Evolutionary conservation across 2,888 invertebrate genomes (phyloP).

Genomic region (Catotricha subobsoleta): DNA sequence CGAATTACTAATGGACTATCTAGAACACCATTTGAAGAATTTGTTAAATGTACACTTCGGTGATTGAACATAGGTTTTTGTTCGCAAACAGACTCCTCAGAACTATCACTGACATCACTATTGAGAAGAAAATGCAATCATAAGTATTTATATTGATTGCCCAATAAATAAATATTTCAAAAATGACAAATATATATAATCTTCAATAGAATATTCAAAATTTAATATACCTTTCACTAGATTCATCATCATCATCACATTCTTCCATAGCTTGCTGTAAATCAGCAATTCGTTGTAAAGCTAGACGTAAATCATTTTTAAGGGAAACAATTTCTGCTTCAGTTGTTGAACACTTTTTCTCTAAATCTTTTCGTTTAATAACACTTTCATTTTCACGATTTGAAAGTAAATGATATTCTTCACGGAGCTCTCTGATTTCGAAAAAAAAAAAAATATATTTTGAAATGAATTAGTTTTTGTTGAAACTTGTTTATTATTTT

Average conservation of each 20-base stretch:
- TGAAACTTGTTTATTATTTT: not conserved
- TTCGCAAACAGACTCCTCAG: conserved; percentile 2
- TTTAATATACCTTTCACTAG: conserved; percentile 23
- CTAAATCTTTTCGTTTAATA: conserved; percentile 56
- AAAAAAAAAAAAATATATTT: not conserved
- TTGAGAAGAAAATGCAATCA: not conserved
- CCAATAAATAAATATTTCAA: not conserved
- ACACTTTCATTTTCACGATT: conserved; percentile 58
- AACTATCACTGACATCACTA: conserved; percentile 1
- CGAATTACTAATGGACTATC: conserved; percentile 1
- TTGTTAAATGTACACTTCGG: not conserved
- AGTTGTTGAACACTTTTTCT: conserved; percentile 50
- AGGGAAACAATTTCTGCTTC: conserved; percentile 54
- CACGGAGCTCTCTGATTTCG: conserved; percentile 46
- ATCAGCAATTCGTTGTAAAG: conserved; percentile 76
- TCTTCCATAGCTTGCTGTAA: conserved; percentile 70
- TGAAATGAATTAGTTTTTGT: not conserved
- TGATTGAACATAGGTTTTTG: not conserved
- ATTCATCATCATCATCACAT: conserved; percentile 34
- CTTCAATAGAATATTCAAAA: not conserved
- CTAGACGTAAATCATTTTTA: conserved; percentile 66
- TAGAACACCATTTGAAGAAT: conserved; percentile 2
- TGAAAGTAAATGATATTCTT: conserved; percentile 52
- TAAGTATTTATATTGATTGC: too few species aligned
- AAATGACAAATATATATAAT: not conserved